Percentiles rank a stretch among this genome's conserved stretches.
phyloP scores from a whole-genome alignment of 2,888 invertebrate species.

The Ophonus ardosiacus region DNA sequence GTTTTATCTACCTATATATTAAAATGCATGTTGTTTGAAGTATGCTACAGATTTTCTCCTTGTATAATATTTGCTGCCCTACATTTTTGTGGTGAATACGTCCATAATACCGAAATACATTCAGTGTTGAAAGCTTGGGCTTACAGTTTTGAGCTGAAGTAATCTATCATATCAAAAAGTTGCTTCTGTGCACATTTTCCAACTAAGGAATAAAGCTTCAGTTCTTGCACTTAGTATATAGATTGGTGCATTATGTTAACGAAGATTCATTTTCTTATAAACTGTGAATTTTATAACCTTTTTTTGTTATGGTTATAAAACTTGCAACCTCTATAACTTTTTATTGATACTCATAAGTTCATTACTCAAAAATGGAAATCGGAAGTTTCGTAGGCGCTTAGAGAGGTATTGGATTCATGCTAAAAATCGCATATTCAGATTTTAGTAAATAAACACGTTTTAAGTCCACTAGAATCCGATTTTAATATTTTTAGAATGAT shows the following conservation, averaged over 20 bases:
- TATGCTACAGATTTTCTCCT: too few relatives aligned
- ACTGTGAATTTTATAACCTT: neutral
- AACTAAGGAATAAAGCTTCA: neutral
- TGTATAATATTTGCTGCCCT: too few relatives aligned
- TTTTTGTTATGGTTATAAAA: neutral
- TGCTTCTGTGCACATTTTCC: neutral
- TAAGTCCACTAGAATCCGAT: too few relatives aligned
- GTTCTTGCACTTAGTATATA: neutral
- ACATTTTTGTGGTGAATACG: too few relatives aligned
- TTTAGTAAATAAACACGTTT: too few relatives aligned
- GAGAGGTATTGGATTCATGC: too few relatives aligned
- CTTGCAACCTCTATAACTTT: neutral
- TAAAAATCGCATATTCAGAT: too few relatives aligned
- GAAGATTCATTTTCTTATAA: neutral
- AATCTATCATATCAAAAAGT: slow-evolving; percentile 2
- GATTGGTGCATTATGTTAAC: slow-evolving; percentile 25
- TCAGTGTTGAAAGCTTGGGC: neutral
- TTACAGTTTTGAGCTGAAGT: neutral
- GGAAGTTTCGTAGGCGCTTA: too few relatives aligned
- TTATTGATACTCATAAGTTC: neutral
- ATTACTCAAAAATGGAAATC: neutral
- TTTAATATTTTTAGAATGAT: too few relatives aligned
- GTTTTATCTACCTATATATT: too few relatives aligned
- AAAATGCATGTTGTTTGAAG: too few relatives aligned
- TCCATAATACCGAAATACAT: too few relatives aligned